phyloP scores from a whole-genome alignment of 2,888 invertebrate species.

The Cyclophora punctaria region DNA sequence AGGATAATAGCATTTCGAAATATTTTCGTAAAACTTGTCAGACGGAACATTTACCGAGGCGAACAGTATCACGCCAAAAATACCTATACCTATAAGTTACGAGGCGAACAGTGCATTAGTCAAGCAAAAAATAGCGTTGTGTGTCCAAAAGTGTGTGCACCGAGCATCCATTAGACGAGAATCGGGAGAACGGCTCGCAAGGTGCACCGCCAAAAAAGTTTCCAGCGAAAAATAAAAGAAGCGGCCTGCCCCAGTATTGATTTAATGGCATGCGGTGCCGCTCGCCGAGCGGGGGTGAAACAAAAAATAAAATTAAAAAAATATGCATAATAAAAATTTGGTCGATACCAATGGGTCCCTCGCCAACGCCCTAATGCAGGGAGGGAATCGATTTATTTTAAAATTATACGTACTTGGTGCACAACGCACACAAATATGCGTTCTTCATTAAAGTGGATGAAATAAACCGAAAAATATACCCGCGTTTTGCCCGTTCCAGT shows the following conservation, averaged over 20 bases:
- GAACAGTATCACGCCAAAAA: background rate
- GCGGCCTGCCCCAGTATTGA: constrained; percentile 27
- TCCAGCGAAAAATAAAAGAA: constrained; percentile 19
- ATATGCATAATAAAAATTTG: constrained; percentile 68
- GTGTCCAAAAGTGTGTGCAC: constrained; percentile 15
- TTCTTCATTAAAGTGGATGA: too few species aligned
- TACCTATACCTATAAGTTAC: background rate
- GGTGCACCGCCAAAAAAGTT: constrained; percentile 14
- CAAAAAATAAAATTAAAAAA: constrained; percentile 65
- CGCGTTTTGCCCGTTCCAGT: too few species aligned
- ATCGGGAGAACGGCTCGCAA: constrained; percentile 6
- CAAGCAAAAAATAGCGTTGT: constrained; percentile 15
- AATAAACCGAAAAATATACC: too few species aligned
- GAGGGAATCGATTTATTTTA: constrained; percentile 40
- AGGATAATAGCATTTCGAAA: too few species aligned
- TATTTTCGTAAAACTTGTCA: too few species aligned
- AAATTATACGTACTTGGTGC: constrained; percentile 19
- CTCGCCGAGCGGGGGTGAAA: constrained; percentile 42
- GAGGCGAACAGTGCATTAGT: constrained; percentile 23
- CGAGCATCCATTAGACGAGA: constrained; percentile 19
- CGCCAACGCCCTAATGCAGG: constrained; percentile 38
- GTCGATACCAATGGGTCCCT: constrained; percentile 58
- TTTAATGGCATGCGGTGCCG: constrained; percentile 22
- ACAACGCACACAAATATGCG: background rate
- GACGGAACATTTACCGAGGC: too few species aligned